phyloP scores from a whole-genome alignment of 2,113 vertebrate genomes.

The Cephalopholis sonnerati region DNA sequence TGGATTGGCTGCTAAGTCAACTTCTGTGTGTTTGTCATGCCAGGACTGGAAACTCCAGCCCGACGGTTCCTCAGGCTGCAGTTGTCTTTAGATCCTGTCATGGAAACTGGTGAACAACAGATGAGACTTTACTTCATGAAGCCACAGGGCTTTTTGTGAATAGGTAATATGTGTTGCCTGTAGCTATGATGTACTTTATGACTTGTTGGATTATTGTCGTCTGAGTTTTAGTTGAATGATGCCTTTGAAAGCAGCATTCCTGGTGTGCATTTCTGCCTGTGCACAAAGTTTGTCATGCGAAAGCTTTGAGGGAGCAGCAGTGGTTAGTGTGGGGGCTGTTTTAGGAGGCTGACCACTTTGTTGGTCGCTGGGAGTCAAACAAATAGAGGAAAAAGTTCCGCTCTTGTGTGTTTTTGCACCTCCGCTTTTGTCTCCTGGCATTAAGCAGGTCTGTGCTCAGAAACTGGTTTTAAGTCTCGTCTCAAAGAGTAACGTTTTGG shows the following conservation, averaged over 20 bases:
- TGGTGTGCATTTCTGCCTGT: not conserved
- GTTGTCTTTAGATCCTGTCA: constrained; percentile 17
- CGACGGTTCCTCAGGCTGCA: constrained; percentile 43
- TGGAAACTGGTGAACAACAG: constrained; percentile 31
- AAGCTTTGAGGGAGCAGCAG: not conserved
- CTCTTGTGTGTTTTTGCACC: constrained; percentile 5
- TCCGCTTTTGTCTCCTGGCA: not conserved
- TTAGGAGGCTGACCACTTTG: not conserved
- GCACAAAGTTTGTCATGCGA: not conserved
- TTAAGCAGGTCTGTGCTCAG: not conserved
- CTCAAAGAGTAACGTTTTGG: not conserved
- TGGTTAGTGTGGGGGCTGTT: not conserved
- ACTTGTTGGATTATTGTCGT: not conserved
- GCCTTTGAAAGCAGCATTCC: not conserved
- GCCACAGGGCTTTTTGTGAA: not conserved
- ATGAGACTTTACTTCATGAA: not conserved
- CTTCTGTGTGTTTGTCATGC: constrained; percentile 41
- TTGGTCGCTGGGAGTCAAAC: not conserved
- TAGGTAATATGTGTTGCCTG: constrained; percentile 8
- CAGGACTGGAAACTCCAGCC: constrained; percentile 60
- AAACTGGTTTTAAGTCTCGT: not conserved
- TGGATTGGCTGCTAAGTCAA: constrained; percentile 33
- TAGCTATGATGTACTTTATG: not conserved
- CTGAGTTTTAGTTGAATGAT: not conserved
- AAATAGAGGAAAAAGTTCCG: not conserved